phyloP scores from a whole-genome alignment of 2,113 vertebrate genomes.

The Varanus komodoensis region DNA sequence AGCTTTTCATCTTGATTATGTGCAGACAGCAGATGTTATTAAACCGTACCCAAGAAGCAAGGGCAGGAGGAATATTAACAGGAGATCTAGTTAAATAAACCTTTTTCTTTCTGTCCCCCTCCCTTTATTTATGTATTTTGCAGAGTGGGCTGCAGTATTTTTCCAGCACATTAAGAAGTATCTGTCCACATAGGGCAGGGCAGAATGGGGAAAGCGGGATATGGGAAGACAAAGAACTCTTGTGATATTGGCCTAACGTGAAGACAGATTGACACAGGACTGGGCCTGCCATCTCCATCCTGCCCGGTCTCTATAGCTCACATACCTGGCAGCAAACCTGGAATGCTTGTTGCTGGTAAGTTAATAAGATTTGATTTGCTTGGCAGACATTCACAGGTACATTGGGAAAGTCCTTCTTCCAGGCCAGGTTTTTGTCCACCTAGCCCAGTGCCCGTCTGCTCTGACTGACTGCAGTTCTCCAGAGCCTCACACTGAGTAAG shows the following conservation, averaged over 20 bases:
- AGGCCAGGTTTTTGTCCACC: background rate
- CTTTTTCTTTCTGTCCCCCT: conserved; percentile 28
- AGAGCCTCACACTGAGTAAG: background rate
- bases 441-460: background rate
- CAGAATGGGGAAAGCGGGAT: conserved; percentile 3
- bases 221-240: background rate
- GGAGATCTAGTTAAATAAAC: conserved; percentile 43
- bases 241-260: background rate
- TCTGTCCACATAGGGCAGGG: conserved; percentile 21
- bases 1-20: conserved; percentile 70
- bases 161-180: conserved; percentile 13
- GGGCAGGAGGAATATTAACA: conserved; percentile 36
- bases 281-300: background rate
- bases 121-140: background rate
- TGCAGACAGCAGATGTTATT: conserved; percentile 64
- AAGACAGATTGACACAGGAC: background rate
- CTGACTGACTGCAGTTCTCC: background rate
- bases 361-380: background rate
- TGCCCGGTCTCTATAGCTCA: background rate
- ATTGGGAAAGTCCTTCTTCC: background rate
- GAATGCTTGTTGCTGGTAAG: background rate
- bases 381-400: background rate
- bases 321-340: background rate
- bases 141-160: conserved; percentile 38
- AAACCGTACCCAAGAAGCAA: conserved; percentile 54